Percentiles rank a stretch among this genome's conserved stretches.
Evolutionary conservation across 1,140 invertebrate species (phyloP).

Genomic region (Phortica variegata): DNA sequence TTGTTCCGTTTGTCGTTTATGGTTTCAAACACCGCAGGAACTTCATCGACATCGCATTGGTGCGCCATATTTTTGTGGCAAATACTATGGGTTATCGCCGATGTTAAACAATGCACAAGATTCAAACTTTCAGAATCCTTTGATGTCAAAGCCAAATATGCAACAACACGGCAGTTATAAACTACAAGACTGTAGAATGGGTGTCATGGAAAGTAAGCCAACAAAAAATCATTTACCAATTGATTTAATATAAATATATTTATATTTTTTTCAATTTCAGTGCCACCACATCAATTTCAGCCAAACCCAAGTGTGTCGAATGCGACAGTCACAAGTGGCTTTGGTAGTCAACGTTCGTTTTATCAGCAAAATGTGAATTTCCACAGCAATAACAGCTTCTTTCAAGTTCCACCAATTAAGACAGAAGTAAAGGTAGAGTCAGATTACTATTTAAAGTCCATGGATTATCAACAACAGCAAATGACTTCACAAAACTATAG

Average conservation of each 20-base stretch:
- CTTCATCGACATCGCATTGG: slow-evolving; percentile 44
- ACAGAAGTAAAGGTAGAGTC: slow-evolving; percentile 38
- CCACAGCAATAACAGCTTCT: slow-evolving; percentile 23
- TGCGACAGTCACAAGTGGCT: too few relatives aligned
- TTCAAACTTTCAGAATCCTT: slow-evolving; percentile 1
- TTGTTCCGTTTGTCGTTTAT: slow-evolving; percentile 47
- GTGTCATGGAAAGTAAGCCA: slow-evolving; percentile 41
- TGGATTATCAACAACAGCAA: too few relatives aligned
- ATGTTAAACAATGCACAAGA: slow-evolving; percentile 3
- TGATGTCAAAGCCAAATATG: slow-evolving; percentile 7
- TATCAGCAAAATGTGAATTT: slow-evolving; percentile 46
- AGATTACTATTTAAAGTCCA: slow-evolving; percentile 4
- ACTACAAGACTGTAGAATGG: slow-evolving; percentile 46
- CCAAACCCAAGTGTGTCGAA: too few relatives aligned
- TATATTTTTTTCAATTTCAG: slow-evolving; percentile 3
- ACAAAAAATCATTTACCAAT: too few relatives aligned
- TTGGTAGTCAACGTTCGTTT: slow-evolving; percentile 6
- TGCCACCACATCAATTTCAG: slow-evolving; percentile 25
- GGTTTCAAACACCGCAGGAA: slow-evolving; percentile 44
- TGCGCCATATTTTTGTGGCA: slow-evolving; percentile 49
- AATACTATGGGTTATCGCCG: slow-evolving; percentile 27
- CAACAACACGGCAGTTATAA: slow-evolving; percentile 37
- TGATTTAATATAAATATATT: too few relatives aligned
- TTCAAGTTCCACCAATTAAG: slow-evolving; percentile 27
- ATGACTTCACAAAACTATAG: slow-evolving; percentile 27